Evolutionary conservation across 2,797 vertebrate genomes (phyloP).

Genomic region (Macropodus opercularis): DNA sequence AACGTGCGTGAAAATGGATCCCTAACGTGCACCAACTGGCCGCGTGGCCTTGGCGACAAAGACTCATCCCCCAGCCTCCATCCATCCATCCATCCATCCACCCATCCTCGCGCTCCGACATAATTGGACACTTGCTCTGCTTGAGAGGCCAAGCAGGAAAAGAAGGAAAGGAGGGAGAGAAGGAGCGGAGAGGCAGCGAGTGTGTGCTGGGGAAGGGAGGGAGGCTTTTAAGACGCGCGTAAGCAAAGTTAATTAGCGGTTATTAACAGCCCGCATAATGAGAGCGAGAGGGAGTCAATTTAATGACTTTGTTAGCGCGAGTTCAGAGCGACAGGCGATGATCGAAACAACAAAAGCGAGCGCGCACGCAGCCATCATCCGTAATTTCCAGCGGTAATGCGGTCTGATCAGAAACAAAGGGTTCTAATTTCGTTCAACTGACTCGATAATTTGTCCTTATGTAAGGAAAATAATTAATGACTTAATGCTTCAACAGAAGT

Average conservation of each 20-base stretch:
- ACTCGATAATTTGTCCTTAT: constrained; percentile 87
- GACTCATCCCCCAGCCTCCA: constrained; percentile 34
- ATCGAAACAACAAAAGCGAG: constrained; percentile 85
- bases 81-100: constrained; percentile 28
- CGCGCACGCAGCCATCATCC: constrained; percentile 83
- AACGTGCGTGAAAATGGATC: constrained; percentile 24
- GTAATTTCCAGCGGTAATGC: constrained; percentile 86
- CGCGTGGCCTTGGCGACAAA: constrained; percentile 51
- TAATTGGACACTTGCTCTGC: constrained; percentile 84
- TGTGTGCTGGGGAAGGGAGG: constrained; percentile 41
- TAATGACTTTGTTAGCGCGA: constrained; percentile 88
- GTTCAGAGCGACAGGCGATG: constrained; percentile 87
- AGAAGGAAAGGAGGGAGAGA: constrained; percentile 35
- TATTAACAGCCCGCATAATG: constrained; percentile 89
- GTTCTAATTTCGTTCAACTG: constrained; percentile 86
- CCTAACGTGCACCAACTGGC: constrained; percentile 18
- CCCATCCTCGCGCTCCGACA: constrained; percentile 72
- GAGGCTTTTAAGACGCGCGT: constrained; percentile 82
- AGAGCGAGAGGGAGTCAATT: constrained; percentile 89
- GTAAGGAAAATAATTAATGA: constrained; percentile 84
- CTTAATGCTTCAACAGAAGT: constrained; percentile 84
- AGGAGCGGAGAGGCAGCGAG: constrained; percentile 12
- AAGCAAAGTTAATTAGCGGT: constrained; percentile 90
- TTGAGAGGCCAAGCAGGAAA: constrained; percentile 78
- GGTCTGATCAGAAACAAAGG: constrained; percentile 87